Conservation (phyloP, 1,140 invertebrate genomes). For the Wiebesia pumilae region DNA sequence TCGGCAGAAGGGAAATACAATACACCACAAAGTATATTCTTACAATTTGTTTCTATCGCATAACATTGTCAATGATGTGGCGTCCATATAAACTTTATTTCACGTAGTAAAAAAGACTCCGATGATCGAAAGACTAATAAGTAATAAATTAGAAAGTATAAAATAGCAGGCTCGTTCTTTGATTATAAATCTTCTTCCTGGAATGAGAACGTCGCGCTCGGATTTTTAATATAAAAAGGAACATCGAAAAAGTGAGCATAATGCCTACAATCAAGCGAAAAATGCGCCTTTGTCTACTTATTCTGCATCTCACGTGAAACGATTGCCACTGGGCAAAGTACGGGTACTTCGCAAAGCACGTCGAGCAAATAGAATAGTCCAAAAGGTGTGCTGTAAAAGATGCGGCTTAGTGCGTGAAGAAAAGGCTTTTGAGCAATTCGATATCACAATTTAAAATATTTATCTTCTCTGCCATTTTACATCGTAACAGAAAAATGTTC, state of each 20-base stretch:
- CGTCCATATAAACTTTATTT: too few species aligned
- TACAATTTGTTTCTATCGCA: too few species aligned
- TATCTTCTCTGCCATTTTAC: neutral
- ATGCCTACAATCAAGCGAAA: neutral
- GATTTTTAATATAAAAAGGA: neutral
- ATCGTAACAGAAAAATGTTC: too few species aligned
- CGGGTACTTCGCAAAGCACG: neutral
- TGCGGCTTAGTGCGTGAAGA: neutral
- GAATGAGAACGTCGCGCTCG: neutral
- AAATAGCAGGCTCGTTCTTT: neutral
- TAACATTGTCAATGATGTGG: too few species aligned
- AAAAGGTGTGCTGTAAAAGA: neutral
- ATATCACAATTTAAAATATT: neutral
- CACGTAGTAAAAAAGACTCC: neutral
- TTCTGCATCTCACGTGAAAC: neutral
- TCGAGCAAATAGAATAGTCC: slow-evolving; percentile 18
- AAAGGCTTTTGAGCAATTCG: neutral
- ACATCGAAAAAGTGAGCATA: neutral
- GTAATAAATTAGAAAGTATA: neutral
- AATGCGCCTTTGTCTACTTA: neutral
- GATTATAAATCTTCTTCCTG: neutral
- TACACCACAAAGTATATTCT: too few species aligned
- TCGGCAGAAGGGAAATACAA: too few species aligned
- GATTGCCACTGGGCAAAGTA: neutral
- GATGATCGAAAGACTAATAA: neutral